phyloP scores from a whole-genome alignment of 1,140 invertebrate species.

The Zaprionus tsacasi region DNA sequence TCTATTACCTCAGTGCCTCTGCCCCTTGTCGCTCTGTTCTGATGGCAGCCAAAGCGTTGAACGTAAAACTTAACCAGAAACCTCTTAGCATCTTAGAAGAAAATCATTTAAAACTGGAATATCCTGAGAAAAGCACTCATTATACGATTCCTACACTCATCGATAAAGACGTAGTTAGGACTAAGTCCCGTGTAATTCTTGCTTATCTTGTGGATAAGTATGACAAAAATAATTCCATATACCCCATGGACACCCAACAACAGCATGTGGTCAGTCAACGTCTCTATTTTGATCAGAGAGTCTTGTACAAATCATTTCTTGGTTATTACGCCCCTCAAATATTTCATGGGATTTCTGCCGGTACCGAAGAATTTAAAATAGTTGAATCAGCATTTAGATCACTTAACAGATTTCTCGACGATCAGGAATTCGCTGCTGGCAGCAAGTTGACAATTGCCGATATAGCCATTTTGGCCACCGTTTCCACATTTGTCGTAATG shows the following conservation, averaged over 20 bases:
- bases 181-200: conserved; percentile 90
- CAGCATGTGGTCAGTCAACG: conserved; percentile 89
- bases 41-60: conserved; percentile 84
- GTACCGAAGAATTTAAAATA: conserved; percentile 87
- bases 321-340: conserved; percentile 89
- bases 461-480: conserved; percentile 86
- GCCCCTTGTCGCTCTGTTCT: conserved; percentile 87
- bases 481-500: conserved; percentile 88
- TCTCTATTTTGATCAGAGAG: conserved; percentile 90
- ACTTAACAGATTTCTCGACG: conserved; percentile 88
- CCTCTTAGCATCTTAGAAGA: conserved; percentile 86
- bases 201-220: conserved; percentile 89
- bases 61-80: conserved; percentile 83
- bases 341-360: conserved; percentile 86
- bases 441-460: conserved; percentile 90
- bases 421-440: conserved; percentile 87
- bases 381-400: conserved; percentile 87
- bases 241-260: conserved; percentile 87
- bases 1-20: conserved; percentile 89
- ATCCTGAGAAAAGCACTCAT: conserved; percentile 86
- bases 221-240: conserved; percentile 87
- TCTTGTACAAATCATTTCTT: conserved; percentile 87
- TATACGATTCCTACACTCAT: conserved; percentile 88
- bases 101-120: conserved; percentile 89
- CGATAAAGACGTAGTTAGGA: conserved; percentile 88